These are phyloP conservation scores for Picathartes gymnocephalus DNA, from an alignment of 2,113 vertebrate genomes.

Conservation along the genomic window DNA sequence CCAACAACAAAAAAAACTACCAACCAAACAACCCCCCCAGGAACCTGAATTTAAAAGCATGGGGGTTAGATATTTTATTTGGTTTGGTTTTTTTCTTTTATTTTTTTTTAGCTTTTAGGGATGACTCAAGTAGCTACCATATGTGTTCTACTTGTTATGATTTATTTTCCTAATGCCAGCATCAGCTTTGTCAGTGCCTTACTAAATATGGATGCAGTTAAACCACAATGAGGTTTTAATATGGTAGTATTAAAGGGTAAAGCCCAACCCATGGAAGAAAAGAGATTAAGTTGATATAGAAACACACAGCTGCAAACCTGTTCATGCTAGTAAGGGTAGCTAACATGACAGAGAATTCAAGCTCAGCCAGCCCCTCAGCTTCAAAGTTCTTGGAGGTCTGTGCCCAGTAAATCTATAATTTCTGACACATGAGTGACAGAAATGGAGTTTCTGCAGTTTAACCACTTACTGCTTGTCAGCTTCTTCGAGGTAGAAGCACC, in stretches of 20 bases:
- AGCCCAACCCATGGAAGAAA: background rate
- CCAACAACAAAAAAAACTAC: too few relatives aligned
- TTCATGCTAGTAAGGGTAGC: background rate
- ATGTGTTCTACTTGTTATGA: background rate
- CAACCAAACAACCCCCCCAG: too few relatives aligned
- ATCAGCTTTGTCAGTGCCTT: background rate
- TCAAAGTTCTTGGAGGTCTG: background rate
- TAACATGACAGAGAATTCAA: background rate
- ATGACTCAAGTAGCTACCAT: background rate
- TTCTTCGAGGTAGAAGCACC: background rate
- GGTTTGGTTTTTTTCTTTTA: too few relatives aligned
- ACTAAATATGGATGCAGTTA: background rate
- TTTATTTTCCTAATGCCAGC: background rate
- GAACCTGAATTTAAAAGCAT: background rate
- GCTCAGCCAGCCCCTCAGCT: background rate
- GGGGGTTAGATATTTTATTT: background rate
- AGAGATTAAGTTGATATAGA: background rate
- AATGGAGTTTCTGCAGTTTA: constrained; percentile 18
- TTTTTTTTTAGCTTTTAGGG: background rate
- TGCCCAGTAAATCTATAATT: constrained; percentile 6
- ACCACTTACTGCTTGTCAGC: background rate
- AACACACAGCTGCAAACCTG: background rate
- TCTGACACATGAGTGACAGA: constrained; percentile 19
- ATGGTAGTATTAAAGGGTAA: background rate
- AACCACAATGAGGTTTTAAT: background rate